Evolutionary conservation across 2,113 vertebrate species (phyloP), one percentile per base, ranked within the genome.

Genomic region (Oncorhynchus keta): DNA sequence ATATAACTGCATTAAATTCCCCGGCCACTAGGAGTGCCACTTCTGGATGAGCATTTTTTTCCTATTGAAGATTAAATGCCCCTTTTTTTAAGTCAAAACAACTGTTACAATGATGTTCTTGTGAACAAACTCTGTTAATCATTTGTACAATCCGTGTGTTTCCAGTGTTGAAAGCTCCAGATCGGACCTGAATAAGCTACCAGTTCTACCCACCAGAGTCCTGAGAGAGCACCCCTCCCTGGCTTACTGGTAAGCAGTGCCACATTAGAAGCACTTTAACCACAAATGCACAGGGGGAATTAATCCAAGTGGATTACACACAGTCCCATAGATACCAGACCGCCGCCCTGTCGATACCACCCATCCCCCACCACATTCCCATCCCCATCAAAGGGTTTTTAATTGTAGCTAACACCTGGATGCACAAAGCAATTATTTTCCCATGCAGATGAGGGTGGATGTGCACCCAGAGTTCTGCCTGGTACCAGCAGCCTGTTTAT

Each of bases 181-280:
- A 82, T 94, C 91, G 79, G 95, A 97, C 84, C 91, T 99, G 85
- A 98, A 97, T 91, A 94, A 95, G 0, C 92, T 99, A 39, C 95
- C 96, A 0, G 91, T 93, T 72, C 93, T 99, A 77, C 97, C 98
- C 65, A 98, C 97, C 48, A 94, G 92, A 87, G 97, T 98, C 0
- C 91, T 99, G 59, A 95, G 96, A 88, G 97, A 99, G 51, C 98
- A 98, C 75, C 98, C 98, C 0, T 99, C 98, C 1, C 95, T 99
- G 0, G 93, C 95, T 55, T 99, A 96, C 85, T 99, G 98, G 97
- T 98, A 92, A 91, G 88, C 59, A 77, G 45, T 20, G 20, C 20
- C 65, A 30, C 28, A 30, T 28, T 18, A 30, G 4, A 78, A 76
- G 62, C 49, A 16, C n/a, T 2, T 32, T 67, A 26, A 67, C 18